Base-by-base conservation (phyloP, 35 echinoderm and acorn worm species). In the Anneissia japonica region DNA sequence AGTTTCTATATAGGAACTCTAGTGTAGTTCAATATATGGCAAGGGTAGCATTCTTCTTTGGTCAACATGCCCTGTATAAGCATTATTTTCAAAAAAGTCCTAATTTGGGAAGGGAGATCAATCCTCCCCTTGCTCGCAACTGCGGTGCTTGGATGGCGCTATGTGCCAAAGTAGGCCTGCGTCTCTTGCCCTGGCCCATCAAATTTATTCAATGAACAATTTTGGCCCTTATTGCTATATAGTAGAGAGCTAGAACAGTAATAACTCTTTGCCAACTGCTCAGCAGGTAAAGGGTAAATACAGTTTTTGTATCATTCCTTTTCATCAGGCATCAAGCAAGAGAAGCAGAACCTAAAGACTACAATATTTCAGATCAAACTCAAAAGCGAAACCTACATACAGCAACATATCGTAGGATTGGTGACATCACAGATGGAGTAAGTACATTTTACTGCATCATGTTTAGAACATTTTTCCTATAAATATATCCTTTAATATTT, bases 321-420 rank as follows among this genome's bases (percentile, higher is more conserved):
- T 88, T 32, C 46, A 30, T 38, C 26, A 97, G 94, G 94, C 94
- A 97, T 80, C 94, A 97, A 88, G 84, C 94, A 11, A 79, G 94
- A 30, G 91, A 97, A 91, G 94, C 94, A 23, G 94, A 97, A 83
- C 91, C 94, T 3, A 93, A 97, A 81, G 88, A 93, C 31, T 97
- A 97, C 74, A 88, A 97, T 76, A 97, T 97, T 46, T 84, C 83
- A 74, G 77, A 79, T 30, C 79, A 89, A 36, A 81, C 43, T 74
- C 79, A 74, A 10, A 64, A 90, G 34, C 89, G 87, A 73, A 93
- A 97, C 74, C 91, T 97, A 17, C 94, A 97, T 41, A 83, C 77
- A 74, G 88, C 94, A 81, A 97, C 94, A 14, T 97, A 97, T 82
- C 75, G 85, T 12, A 82, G 94, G 46, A 93, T 97, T 35, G 91